A percentile compares a stretch with the other conserved stretches of the same genome.
These are phyloP conservation scores for Martes martes DNA, from an alignment of 2,113 vertebrate species.

Conservation along the genomic window DNA sequence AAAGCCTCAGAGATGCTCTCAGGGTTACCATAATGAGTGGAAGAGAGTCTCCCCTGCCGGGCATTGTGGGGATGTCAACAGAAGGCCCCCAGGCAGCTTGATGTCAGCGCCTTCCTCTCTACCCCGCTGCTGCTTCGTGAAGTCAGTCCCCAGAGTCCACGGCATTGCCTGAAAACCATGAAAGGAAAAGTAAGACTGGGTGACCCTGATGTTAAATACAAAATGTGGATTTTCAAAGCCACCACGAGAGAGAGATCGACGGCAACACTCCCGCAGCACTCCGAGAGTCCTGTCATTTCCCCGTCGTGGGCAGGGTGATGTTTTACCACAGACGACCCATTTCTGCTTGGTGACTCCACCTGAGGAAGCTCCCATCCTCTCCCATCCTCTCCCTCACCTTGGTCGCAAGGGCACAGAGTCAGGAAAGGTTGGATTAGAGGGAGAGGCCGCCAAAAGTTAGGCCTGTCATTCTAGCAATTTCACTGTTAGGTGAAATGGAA, in stretches of 20 bases:
- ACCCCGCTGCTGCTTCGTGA: not conserved
- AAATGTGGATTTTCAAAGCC: not conserved
- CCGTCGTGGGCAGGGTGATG: not conserved
- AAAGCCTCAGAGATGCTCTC: not conserved
- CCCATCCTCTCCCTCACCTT: not conserved
- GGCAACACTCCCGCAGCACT: not conserved
- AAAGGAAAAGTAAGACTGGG: not conserved
- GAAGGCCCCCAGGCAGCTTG: not conserved
- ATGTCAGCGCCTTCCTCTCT: not conserved
- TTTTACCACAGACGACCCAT: not conserved
- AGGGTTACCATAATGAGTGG: not conserved
- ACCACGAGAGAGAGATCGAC: not conserved
- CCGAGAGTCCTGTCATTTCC: not conserved
- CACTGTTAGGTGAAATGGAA: conserved; percentile 10
- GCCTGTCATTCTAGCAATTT: not conserved
- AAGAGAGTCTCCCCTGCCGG: not conserved
- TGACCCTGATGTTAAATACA: not conserved
- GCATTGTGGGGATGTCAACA: not conserved
- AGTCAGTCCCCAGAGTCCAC: not conserved
- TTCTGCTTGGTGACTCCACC: not conserved
- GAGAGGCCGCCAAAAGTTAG: not conserved
- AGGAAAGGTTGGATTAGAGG: not conserved
- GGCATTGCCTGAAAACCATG: not conserved
- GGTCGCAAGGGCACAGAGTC: not conserved
- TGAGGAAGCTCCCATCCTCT: not conserved